These are phyloP conservation scores for Ictalurus punctatus DNA, from an alignment of 2,113 vertebrate genomes.

Conservation along the genomic window DNA sequence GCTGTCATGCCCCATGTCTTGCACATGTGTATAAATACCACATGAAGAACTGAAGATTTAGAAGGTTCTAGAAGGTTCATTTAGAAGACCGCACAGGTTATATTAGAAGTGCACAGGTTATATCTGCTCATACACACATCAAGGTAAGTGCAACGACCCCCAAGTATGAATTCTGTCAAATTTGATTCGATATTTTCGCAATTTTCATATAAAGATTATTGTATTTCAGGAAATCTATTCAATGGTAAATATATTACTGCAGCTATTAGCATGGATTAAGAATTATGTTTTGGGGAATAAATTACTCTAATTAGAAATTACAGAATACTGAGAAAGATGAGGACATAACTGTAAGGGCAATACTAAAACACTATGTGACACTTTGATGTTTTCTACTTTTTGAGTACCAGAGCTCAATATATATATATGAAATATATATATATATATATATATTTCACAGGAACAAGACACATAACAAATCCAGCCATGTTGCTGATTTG, in stretches of 20 bases:
- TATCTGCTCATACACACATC: neutral
- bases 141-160: neutral
- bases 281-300: neutral
- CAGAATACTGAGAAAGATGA: too few relatives aligned
- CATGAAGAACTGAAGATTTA: neutral
- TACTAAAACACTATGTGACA: too few relatives aligned
- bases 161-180: too few relatives aligned
- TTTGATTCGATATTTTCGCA: too few relatives aligned
- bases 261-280: neutral
- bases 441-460: too few relatives aligned
- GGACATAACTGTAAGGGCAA: too few relatives aligned
- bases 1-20: neutral
- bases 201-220: too few relatives aligned
- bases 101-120: neutral
- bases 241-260: neutral
- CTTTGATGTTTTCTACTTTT: too few relatives aligned
- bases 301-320: neutral
- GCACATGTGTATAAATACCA: neutral
- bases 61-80: neutral
- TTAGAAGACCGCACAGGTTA: neutral
- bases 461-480: neutral
- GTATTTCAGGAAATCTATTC: neutral
- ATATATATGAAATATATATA: too few relatives aligned
- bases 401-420: too few relatives aligned
- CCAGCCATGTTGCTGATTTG: constrained; percentile 33